Conservation (phyloP, 1,140 invertebrate genomes). For the Coelopa frigida region DNA sequence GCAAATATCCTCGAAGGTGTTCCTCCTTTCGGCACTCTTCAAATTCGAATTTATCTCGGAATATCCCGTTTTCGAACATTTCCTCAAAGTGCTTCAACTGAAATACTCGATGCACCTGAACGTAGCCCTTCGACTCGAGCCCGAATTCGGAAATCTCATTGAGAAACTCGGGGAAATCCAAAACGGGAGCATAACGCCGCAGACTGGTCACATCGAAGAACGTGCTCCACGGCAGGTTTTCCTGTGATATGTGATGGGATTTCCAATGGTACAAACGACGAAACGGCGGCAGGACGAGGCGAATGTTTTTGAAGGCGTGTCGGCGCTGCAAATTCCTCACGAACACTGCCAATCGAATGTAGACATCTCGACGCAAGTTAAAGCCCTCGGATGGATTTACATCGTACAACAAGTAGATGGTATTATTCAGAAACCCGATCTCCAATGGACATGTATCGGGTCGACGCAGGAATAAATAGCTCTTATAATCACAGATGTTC, state of each 20-base stretch:
- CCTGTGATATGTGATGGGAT: slow-evolving; percentile 47
- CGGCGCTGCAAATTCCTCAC: slow-evolving; percentile 55
- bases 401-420: slow-evolving; percentile 64
- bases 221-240: slow-evolving; percentile 55
- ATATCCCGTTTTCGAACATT: slow-evolving; percentile 73
- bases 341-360: slow-evolving; percentile 82
- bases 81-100: slow-evolving; percentile 80
- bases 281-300: slow-evolving; percentile 85
- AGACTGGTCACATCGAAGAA: slow-evolving; percentile 87
- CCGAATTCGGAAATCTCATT: slow-evolving; percentile 35
- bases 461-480: not conserved
- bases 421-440: slow-evolving; percentile 18
- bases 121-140: slow-evolving; percentile 19
- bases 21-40: slow-evolving; percentile 45
- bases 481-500: too few relatives aligned
- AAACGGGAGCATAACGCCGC: slow-evolving; percentile 70
- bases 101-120: slow-evolving; percentile 61
- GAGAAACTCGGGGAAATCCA: slow-evolving; percentile 82
- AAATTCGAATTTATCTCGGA: slow-evolving; percentile 71
- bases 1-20: slow-evolving; percentile 21
- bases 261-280: slow-evolving; percentile 85
- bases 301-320: slow-evolving; percentile 46
- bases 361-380: slow-evolving; percentile 93
- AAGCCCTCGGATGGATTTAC: slow-evolving; percentile 94
- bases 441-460: slow-evolving; percentile 23